phyloP scores from a whole-genome alignment of 2,888 invertebrate species.

The Ormyrus nitidulus region DNA sequence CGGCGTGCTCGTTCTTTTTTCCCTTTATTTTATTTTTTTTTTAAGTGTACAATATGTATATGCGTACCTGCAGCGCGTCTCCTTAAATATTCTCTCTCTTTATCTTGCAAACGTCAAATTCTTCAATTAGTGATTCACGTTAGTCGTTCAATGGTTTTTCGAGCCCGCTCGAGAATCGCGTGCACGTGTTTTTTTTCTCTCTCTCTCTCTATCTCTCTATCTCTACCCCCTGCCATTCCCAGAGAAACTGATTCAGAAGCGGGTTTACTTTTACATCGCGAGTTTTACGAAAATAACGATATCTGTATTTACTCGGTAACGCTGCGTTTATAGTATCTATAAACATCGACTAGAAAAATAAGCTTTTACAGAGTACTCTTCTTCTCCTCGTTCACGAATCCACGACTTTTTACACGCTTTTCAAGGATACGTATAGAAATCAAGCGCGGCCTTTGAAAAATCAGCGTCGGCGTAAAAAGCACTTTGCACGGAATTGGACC shows the following conservation, averaged over 20 bases:
- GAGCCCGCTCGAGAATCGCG: conserved; percentile 20
- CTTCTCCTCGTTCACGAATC: neutral
- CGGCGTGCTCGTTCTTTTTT: conserved; percentile 40
- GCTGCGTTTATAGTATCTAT: conserved; percentile 9
- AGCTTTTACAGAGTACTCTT: conserved; percentile 24
- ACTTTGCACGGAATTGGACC: neutral
- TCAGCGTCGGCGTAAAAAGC: neutral
- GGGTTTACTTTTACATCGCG: too few relatives aligned
- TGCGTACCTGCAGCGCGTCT: conserved; percentile 6
- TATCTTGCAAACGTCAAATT: neutral
- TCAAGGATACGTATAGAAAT: neutral
- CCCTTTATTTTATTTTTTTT: neutral
- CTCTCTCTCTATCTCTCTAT: too few relatives aligned
- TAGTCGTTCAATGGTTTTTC: conserved; percentile 1
- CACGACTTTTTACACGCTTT: conserved; percentile 10
- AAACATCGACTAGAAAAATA: conserved; percentile 40
- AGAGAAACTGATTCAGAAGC: too few relatives aligned
- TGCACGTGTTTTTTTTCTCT: neutral
- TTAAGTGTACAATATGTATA: conserved; percentile 36
- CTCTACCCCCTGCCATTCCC: too few relatives aligned
- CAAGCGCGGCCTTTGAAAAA: too few relatives aligned
- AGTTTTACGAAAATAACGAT: conserved; percentile 18
- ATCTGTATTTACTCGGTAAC: neutral
- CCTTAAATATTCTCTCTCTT: neutral
- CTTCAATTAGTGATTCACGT: neutral